Conservation (phyloP, 2,797 vertebrate species). For the Garrulus glandarius region DNA sequence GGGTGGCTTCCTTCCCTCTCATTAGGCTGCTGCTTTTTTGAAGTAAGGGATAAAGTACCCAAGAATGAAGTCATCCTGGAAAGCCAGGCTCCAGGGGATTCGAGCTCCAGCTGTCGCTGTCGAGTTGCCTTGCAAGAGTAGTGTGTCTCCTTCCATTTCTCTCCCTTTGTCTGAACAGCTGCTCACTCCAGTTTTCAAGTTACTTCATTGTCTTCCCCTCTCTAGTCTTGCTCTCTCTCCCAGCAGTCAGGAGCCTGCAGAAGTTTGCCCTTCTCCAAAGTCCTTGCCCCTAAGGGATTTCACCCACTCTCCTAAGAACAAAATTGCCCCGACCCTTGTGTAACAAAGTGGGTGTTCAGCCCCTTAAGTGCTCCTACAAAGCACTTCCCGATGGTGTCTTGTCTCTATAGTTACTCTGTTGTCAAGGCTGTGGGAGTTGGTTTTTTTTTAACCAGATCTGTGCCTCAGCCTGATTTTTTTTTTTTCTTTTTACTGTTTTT, state of each 20-base stretch:
- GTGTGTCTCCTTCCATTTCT: background rate
- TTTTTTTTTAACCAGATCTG: conserved; percentile 5
- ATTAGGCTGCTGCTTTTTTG: background rate
- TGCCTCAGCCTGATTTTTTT: background rate
- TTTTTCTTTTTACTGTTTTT: background rate
- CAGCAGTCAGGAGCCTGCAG: background rate
- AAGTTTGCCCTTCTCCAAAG: background rate
- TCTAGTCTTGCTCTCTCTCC: background rate
- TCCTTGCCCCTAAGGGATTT: background rate
- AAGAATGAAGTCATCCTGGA: background rate
- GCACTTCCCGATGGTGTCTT: background rate
- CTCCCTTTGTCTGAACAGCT: conserved; percentile 3
- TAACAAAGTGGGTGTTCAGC: background rate
- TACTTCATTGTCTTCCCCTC: background rate
- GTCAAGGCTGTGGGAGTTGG: conserved; percentile 13
- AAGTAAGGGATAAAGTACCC: background rate
- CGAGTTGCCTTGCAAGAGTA: accelerated
- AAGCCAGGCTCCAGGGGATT: background rate
- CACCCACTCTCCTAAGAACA: background rate
- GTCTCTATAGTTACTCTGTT: conserved; percentile 48
- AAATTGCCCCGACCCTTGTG: background rate
- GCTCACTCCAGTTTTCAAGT: background rate
- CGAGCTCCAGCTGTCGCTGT: background rate
- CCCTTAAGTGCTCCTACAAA: background rate
- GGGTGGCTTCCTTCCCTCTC: background rate